Evolutionary conservation across 2,797 vertebrate species (phyloP), one percentile per base, ranked within the genome.

Genomic region (Cirrhinus molitorella): DNA sequence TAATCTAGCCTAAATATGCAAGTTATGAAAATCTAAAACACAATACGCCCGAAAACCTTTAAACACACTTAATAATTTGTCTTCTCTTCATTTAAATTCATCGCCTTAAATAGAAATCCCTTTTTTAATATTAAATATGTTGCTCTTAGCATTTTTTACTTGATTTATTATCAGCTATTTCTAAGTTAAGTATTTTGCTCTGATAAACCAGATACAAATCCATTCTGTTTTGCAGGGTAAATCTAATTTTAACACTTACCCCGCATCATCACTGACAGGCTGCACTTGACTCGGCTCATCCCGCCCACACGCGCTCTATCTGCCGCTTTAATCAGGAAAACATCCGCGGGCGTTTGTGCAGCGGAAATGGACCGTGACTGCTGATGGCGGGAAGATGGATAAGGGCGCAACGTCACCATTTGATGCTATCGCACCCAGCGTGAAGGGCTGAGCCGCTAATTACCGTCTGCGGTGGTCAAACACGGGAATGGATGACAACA

Each of bases 261-360:
- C 81, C 85, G 87, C 73, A 86, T 87, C 65, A 66, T 75, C 87
- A 43, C 43, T 88, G 84, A 71, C 63, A 85, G 80, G 12, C 81
- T 87, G 72, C 85, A 85, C 78, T 87, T 89, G 88, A 81, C 86
- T 49, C 72, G 53, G 86, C 87, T 89, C 86, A 84, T 85, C 79
- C 79, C 84, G 83, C 65, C 80, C 79, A 23, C 73, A 40, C 25
- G 65, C 28, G 43, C 66, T 63, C 78, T 91, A 93, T 93, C 91
- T 81, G 83, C 87, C 89, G 76, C 79, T 92, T 88, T 90, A 90
- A 94, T 94, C 92, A 92, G 75, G 75, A 88, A 90, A 91, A 91
- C 90, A 89, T 87, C 83, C 86, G 79, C 5, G 75, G 73, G 85
- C 87, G 87, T 91, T 91, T 91, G 89, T 90, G 87, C 82, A 91